Conservation (phyloP, 2,113 vertebrate species). For the Regulus satrapa region DNA sequence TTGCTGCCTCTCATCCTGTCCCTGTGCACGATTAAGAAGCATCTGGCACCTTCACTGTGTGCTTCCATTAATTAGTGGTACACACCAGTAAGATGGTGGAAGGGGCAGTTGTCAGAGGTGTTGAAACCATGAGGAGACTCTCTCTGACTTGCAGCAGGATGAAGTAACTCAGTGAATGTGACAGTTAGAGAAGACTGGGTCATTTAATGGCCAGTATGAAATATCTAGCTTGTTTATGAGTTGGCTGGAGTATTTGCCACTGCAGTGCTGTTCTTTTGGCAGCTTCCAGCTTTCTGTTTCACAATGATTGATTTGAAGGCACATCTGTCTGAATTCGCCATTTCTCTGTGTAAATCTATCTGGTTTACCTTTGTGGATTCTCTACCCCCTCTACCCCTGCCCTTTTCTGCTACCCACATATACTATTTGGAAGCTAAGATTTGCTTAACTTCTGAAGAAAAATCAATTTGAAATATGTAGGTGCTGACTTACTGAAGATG, state of each 20-base stretch:
- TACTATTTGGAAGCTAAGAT: background rate
- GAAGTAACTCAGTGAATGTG: background rate
- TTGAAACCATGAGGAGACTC: background rate
- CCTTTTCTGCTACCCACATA: background rate
- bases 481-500: constrained; percentile 91
- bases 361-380: constrained; percentile 1
- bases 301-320: background rate
- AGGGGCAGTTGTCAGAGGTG: background rate
- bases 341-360: background rate
- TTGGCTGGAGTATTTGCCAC: background rate
- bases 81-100: background rate
- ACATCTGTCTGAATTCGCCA: background rate
- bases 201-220: background rate
- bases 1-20: background rate
- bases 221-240: background rate
- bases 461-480: constrained; percentile 67
- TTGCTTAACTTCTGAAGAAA: constrained; percentile 51
- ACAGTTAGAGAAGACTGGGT: background rate
- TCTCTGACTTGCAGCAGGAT: background rate
- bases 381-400: background rate
- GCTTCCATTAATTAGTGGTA: background rate
- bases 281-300: background rate
- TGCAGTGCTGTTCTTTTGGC: background rate
- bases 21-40: background rate
- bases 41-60: background rate